A percentile compares a stretch with the other conserved stretches of the same genome.
These are phyloP conservation scores for Harpagus bidentatus DNA, from an alignment of 2,113 vertebrate species.

Conservation along the genomic window DNA sequence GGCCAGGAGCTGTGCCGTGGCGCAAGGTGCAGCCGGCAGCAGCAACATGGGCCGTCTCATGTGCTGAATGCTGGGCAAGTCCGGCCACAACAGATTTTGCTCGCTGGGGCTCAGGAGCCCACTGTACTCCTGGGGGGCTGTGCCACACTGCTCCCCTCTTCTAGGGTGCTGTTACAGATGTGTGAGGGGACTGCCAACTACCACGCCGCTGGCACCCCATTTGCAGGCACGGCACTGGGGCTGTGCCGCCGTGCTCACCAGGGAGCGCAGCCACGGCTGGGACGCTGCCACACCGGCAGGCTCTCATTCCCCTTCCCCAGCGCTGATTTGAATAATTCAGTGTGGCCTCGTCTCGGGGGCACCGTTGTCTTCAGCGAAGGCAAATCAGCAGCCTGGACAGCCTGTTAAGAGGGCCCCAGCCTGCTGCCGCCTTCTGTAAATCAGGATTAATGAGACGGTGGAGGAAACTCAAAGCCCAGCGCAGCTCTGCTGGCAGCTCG, in stretches of 20 bases:
- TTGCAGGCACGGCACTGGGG: slow-evolving; percentile 23
- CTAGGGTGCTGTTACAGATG: accelerated
- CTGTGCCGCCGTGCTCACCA: neutral
- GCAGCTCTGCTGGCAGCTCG: slow-evolving; percentile 52
- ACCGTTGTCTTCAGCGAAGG: slow-evolving; percentile 81
- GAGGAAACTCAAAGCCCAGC: slow-evolving; percentile 72
- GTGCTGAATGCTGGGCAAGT: neutral
- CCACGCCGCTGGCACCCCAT: slow-evolving; percentile 39
- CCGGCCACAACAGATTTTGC: accelerated
- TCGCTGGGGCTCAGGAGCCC: neutral
- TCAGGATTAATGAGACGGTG: slow-evolving; percentile 89
- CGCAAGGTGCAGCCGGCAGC: accelerated
- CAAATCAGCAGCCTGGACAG: slow-evolving; percentile 79
- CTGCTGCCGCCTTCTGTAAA: slow-evolving; percentile 85
- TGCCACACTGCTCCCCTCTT: accelerated
- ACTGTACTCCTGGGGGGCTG: neutral
- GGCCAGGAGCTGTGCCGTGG: accelerated
- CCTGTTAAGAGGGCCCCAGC: slow-evolving; percentile 78
- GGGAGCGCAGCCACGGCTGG: neutral
- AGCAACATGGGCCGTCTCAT: accelerated
- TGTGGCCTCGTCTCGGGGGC: slow-evolving; percentile 80
- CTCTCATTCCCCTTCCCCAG: slow-evolving; percentile 49
- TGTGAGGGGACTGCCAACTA: slow-evolving; percentile 70
- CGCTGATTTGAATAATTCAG: slow-evolving; percentile 85
- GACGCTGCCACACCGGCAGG: accelerated